Evolutionary conservation across 2,888 invertebrate species (phyloP).

Genomic region (Pyrgus malvae): DNA sequence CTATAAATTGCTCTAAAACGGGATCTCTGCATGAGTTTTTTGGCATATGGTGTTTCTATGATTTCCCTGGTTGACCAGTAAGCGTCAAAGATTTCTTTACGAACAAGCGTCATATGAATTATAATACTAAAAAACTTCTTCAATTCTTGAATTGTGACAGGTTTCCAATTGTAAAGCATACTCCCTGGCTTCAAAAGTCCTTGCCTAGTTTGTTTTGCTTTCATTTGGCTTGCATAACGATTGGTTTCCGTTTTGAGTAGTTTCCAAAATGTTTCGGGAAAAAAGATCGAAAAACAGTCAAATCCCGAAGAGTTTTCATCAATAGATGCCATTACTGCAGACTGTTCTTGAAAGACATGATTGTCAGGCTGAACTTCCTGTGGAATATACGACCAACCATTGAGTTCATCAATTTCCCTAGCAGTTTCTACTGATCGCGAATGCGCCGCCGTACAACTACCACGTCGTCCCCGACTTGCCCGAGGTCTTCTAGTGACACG

Average conservation of each 20-base stretch:
- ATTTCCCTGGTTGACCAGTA: slow-evolving; percentile 35
- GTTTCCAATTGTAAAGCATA: slow-evolving; percentile 29
- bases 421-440: slow-evolving; percentile 10
- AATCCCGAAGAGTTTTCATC: slow-evolving; percentile 23
- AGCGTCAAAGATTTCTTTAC: slow-evolving; percentile 34
- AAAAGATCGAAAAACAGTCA: slow-evolving; percentile 29
- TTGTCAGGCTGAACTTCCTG: slow-evolving; percentile 14
- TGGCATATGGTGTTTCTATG: slow-evolving; percentile 31
- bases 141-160: slow-evolving; percentile 26
- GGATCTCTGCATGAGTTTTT: slow-evolving; percentile 29
- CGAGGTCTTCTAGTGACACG: slow-evolving; percentile 15
- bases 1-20: slow-evolving; percentile 35
- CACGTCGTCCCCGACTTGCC: slow-evolving; percentile 7
- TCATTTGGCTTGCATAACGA: slow-evolving; percentile 22
- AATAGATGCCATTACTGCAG: neutral
- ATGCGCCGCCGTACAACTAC: too few relatives aligned
- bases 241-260: slow-evolving; percentile 22
- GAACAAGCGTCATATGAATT: slow-evolving; percentile 32
- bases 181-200: slow-evolving; percentile 18
- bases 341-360: slow-evolving; percentile 4
- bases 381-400: slow-evolving; percentile 30
- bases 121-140: slow-evolving; percentile 26
- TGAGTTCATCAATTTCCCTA: slow-evolving; percentile 28
- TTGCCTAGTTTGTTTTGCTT: slow-evolving; percentile 21
- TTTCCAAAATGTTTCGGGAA: slow-evolving; percentile 22